Evolutionary conservation across 2,888 invertebrate species (phyloP).

Genomic region (Papilio gigon): DNA sequence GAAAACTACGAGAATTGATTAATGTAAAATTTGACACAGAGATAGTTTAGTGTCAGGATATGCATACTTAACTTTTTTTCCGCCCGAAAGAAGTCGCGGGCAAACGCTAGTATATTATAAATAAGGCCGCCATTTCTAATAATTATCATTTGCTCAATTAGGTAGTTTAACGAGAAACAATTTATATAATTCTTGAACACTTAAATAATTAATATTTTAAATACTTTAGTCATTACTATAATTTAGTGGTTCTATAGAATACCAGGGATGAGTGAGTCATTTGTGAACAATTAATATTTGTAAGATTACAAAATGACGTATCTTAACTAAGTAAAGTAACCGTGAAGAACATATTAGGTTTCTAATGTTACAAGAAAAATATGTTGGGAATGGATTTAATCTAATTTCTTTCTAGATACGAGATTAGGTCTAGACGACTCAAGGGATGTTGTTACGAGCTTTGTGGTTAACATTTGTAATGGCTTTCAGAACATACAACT

Average conservation of each 20-base stretch:
- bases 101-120: no score
- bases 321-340: background rate
- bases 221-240: background rate
- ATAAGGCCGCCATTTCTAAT: no score
- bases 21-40: no score
- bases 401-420: no score
- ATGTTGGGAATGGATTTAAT: no score
- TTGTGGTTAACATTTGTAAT: no score
- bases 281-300: background rate
- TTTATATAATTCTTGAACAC: background rate
- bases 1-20: no score
- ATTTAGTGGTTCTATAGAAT: background rate
- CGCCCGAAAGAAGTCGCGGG: no score
- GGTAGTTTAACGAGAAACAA: background rate
- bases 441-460: no score
- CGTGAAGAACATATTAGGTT: background rate
- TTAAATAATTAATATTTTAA: background rate
- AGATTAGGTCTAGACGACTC: background rate
- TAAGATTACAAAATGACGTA: background rate
- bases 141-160: background rate
- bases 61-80: no score
- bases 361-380: background rate
- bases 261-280: constrained; percentile 1
- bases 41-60: no score
- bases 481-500: no score